These are phyloP conservation scores for Xestoiulus laeticollis DNA, from an alignment of 2,888 invertebrate species.

Conservation along the genomic window DNA sequence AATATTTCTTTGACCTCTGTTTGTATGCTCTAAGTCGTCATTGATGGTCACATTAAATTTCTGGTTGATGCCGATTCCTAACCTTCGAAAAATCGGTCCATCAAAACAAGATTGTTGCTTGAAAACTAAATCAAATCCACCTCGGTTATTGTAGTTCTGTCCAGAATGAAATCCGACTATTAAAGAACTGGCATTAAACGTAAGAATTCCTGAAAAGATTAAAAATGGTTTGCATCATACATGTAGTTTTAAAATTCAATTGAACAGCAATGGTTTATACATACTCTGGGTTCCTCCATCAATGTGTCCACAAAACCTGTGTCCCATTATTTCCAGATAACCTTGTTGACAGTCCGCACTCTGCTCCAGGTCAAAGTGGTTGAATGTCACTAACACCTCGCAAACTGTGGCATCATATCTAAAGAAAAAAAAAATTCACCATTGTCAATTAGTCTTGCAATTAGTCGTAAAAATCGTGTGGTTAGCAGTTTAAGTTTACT, in stretches of 20 bases:
- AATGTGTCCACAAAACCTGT: constrained; percentile 32
- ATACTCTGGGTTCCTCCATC: background rate
- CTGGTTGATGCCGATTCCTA: background rate
- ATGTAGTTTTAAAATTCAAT: background rate
- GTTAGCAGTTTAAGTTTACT: constrained; percentile 23
- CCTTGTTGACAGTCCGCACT: background rate
- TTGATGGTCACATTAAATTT: background rate
- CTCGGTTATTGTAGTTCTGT: background rate
- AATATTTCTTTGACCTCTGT: too few species aligned
- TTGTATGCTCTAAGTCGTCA: too few species aligned
- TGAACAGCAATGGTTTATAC: background rate
- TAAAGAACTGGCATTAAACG: background rate
- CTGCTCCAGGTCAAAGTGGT: constrained; percentile 46
- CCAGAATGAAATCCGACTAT: constrained; percentile 41
- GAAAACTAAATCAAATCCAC: constrained; percentile 7
- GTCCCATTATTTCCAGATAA: constrained; percentile 41
- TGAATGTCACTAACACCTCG: constrained; percentile 23
- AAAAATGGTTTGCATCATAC: background rate
- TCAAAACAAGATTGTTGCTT: constrained; percentile 7
- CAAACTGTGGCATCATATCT: constrained; percentile 45
- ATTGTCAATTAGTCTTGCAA: background rate
- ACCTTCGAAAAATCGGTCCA: background rate
- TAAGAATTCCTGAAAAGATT: background rate
- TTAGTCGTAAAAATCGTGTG: background rate
- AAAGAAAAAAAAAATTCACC: background rate